Evolutionary conservation across 2,888 invertebrate genomes (phyloP), one percentile per base, ranked within the genome.

Genomic region (Macrosiphum euphorbiae): DNA sequence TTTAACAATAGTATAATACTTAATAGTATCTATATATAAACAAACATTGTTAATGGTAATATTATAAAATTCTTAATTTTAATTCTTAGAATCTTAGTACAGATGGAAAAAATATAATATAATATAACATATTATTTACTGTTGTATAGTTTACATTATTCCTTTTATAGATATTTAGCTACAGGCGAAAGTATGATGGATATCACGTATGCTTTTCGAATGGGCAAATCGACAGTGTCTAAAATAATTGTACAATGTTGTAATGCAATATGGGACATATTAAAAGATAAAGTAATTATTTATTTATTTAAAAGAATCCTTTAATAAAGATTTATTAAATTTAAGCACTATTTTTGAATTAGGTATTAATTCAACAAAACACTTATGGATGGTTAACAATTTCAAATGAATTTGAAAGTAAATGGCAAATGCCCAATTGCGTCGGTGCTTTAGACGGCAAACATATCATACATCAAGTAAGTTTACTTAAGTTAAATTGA

Each of bases 231-330:
- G 13, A 88, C 88, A 10, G 88, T 88, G 10, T 88, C 52, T 13
- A 44, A 35, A 88, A 24, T 88, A 52, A 88, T 88, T 88, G 35
- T 26, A 88, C 52, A 88, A 87, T 87, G 52, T 88, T 88, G 88
- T 88, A 41, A 8, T 41, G 52, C 52, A 8, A 26, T 88, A 52
- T 88, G 88, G 88, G 52, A 88, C n/a, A 52, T 52, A 35, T 24
- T 88, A n/a, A 52, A 88, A 88, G 88, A 52, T 24, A 88, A 88
- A 88, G 52, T 88, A 85, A 85, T 78, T 35, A 78, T 16, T 35
- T 78, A 78, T 78, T 78, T 78, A 35, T 78, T 78, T 78, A 78
- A 78, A 78, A 35, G n/a, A 78, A 35, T n/a, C 8, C n/a, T 67
- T 28, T 4, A 67, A 28, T 78, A 78, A 78, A 78, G 26, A 78